These are phyloP conservation scores for Allophyes oxyacanthae DNA, from an alignment of 2,888 invertebrate genomes.

Conservation along the genomic window DNA sequence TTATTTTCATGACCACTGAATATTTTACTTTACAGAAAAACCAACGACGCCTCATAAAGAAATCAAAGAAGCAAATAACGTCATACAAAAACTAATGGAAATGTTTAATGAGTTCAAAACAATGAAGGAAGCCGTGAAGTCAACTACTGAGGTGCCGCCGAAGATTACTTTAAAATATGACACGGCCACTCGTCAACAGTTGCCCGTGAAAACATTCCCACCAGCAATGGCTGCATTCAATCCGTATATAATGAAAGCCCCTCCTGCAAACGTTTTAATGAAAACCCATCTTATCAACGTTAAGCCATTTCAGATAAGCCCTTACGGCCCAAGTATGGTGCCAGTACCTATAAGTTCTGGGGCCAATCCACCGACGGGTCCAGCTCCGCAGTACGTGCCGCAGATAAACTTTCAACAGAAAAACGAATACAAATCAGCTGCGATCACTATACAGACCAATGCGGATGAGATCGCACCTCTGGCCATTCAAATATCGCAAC, in stretches of 20 bases:
- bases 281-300: not conserved
- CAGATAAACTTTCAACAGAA: constrained; percentile 11
- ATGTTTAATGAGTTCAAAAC: constrained; percentile 69
- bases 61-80: constrained; percentile 46
- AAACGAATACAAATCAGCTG: constrained; percentile 16
- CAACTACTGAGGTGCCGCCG: constrained; percentile 16
- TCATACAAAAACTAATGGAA: constrained; percentile 69
- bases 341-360: constrained; percentile 2
- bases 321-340: constrained; percentile 1
- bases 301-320: not conserved
- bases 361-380: constrained; percentile 1
- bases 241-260: constrained; percentile 23
- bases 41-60: constrained; percentile 30
- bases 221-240: constrained; percentile 16
- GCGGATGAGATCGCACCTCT: constrained; percentile 75
- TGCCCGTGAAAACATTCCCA: constrained; percentile 7
- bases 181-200: not conserved
- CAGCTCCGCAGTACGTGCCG: constrained; percentile 2
- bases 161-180: not conserved
- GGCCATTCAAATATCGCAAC: constrained; percentile 67
- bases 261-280: not conserved
- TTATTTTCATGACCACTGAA: not conserved
- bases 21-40: constrained; percentile 47
- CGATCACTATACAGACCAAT: constrained; percentile 79
- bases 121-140: constrained; percentile 50